Conservation (phyloP, 2,797 vertebrate genomes). For the Trichosurus vulpecula region DNA sequence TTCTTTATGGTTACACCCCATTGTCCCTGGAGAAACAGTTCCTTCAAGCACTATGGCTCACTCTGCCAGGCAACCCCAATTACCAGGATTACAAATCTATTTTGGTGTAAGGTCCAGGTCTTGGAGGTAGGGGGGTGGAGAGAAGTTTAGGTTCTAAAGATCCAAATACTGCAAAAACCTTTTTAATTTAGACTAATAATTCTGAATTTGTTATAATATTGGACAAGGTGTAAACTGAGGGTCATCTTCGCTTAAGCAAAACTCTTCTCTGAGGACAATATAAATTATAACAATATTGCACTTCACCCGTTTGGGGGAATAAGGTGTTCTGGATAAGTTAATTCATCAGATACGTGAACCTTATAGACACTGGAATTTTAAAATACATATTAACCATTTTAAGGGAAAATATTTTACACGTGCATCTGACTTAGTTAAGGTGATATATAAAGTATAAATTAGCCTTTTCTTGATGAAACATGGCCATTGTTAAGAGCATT, state of each 20-base stretch:
- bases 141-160: not conserved
- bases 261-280: not conserved
- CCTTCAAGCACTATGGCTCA: not conserved
- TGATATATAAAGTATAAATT: not conserved
- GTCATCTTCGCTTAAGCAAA: not conserved
- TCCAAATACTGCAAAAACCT: not conserved
- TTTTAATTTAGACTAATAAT: not conserved
- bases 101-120: not conserved
- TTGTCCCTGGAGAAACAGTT: not conserved
- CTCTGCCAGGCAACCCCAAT: not conserved
- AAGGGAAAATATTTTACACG: not conserved
- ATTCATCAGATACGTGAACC: no score
- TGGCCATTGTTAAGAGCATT: not conserved
- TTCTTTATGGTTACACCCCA: not conserved
- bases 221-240: not conserved
- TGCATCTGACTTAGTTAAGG: not conserved
- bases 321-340: not conserved
- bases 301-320: not conserved
- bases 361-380: not conserved
- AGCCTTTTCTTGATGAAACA: not conserved
- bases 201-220: not conserved
- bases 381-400: not conserved
- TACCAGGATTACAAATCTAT: not conserved
- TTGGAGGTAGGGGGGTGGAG: not conserved
- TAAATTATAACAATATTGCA: not conserved